Evolutionary conservation across 2,888 invertebrate genomes (phyloP), one percentile per base, ranked within the genome.

Genomic region (Lasioglossum zephyrum): DNA sequence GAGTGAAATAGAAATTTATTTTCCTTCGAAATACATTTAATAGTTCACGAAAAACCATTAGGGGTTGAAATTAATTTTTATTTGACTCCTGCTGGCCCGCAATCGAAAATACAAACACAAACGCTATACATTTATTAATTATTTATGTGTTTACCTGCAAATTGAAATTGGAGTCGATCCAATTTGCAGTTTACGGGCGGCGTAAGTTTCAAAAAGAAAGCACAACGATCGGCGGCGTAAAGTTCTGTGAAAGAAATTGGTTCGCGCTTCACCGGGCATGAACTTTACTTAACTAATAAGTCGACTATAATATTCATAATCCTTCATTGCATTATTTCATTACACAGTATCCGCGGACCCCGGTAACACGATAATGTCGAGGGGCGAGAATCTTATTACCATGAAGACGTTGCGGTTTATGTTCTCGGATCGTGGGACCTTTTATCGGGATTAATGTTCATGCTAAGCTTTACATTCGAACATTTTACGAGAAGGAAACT

Each of bases 351-450:
- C 47, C 18, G 13, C 36, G 36, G 49, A 69, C 36, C 39, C 11
- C 36, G 77, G 69, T 76, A 77, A 77, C 49, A 49, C 47, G 74
- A 44, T 49, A 75, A 76, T 26, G 70, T 36, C 18, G 60, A 49
- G 11, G n/a, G 18, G 9, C 18, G 41, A 41, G 77, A 72, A 80
- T 75, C 75, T 76, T 75, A 60, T 53, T 80, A 76, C 49, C 63
- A 36, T 31, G 60, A n/a, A 53, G 75, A 63, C 70, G 47, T 77
- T 72, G 63, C 22, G 75, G 73, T 79, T 79, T 79, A 79, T 73
- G 79, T 47, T 49, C 63, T 49, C 22, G 70, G 81, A 73, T 69
- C 69, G 77, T 9, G 69, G 49, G n/a, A 77, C 72, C 60, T 75
- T 75, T 76, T 63, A 81, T 81, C 76, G 31, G 49, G 63, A 66